Base-by-base conservation (phyloP, 2,113 vertebrate species). In the Struthidea cinerea region DNA sequence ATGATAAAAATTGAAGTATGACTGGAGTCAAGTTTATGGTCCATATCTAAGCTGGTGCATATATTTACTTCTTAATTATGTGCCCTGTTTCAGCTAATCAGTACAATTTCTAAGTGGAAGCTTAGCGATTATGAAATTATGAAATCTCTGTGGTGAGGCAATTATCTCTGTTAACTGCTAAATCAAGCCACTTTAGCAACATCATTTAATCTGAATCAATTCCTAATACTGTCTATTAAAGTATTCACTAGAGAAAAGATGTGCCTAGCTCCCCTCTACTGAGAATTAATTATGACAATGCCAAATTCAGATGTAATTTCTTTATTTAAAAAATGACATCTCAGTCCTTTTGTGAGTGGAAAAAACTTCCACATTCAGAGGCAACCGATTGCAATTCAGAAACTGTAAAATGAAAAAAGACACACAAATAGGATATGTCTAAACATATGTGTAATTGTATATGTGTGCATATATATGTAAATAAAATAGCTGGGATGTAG, bases 131-230 rank as follows among this genome's bases (percentile, higher is more conserved):
- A 88, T 71, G 57, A 89, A 94, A 69, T 92, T 91, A 88, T 60
- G 35, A 96, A 70, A 92, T 96, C 97, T 96, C 96, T 49, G 65
- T 94, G 91, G 93, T 96, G 53, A 96, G n/a, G 78, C 95, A 96
- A 97, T 97, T 97, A 96, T 59, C 85, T 89, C 67, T 57, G 37
- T 84, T 97, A 97, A 98, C 96, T 97, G 94, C 87, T 89, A 95
- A 97, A 96, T 97, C 96, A 96, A 90, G 89, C 92, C 94, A 77
- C 86, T 96, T 96, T 95, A 94, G 95, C 96, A 97, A 96, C 90
- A 96, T 76, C 68, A 93, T 96, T 97, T 97, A 97, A 97, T 97
- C 93, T 81, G 44, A 97, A 95, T 96, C 27, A 28, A 57, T 96
- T 97, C 59, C 79, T 96, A 92, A 97, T 94, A 94, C 87, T 92